Evolutionary conservation across 1,140 invertebrate genomes (phyloP).

Genomic region (Aphis craccivora): DNA sequence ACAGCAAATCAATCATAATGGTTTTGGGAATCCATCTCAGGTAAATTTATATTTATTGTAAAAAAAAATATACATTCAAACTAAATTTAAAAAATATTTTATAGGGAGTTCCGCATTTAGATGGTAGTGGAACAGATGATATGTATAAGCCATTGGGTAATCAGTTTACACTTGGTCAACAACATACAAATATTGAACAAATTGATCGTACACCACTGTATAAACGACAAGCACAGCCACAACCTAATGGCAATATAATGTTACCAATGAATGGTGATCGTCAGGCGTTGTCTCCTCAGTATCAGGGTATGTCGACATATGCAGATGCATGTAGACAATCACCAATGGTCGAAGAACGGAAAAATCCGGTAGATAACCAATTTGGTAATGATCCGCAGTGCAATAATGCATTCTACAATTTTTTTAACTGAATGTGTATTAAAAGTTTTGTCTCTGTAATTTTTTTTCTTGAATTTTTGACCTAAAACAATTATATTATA

Average conservation of each 20-base stretch:
- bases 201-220: slow-evolving; percentile 49
- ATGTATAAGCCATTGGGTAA: slow-evolving; percentile 38
- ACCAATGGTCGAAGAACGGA: slow-evolving; percentile 47
- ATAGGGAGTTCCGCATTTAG: slow-evolving; percentile 23
- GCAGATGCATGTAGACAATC: slow-evolving; percentile 54
- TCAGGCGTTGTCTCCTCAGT: slow-evolving; percentile 41
- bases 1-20: slow-evolving; percentile 50
- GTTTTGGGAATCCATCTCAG: slow-evolving; percentile 23
- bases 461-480: slow-evolving; percentile 28
- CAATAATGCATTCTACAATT: slow-evolving; percentile 53
- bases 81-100: not conserved
- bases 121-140: slow-evolving; percentile 29
- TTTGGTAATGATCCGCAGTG: slow-evolving; percentile 40
- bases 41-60: not conserved
- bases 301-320: slow-evolving; percentile 43
- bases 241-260: slow-evolving; percentile 41
- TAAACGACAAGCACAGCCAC: slow-evolving; percentile 44
- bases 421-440: slow-evolving; percentile 30
- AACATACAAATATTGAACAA: slow-evolving; percentile 35
- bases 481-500: slow-evolving; percentile 39
- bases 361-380: slow-evolving; percentile 31
- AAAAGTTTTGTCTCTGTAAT: slow-evolving; percentile 24
- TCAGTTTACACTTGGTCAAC: slow-evolving; percentile 34
- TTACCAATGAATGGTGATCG: slow-evolving; percentile 47
- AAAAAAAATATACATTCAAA: not conserved